A percentile compares a stretch with the other conserved stretches of the same genome.
Evolutionary conservation across 2,797 vertebrate species (phyloP).

Genomic region (Cetoscarus ocellatus): DNA sequence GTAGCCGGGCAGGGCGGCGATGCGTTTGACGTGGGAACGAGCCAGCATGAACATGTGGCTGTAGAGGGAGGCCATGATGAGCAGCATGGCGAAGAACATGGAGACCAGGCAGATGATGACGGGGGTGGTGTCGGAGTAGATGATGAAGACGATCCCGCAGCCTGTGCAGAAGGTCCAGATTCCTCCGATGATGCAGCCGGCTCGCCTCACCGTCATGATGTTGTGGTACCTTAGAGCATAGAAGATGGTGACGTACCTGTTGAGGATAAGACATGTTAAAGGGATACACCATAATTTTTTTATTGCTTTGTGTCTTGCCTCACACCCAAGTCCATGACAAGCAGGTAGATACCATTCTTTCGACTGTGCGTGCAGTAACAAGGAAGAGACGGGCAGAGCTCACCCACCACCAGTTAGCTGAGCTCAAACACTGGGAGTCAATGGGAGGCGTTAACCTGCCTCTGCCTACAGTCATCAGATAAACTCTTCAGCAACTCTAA

Average conservation of each 20-base stretch:
- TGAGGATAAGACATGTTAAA: not conserved
- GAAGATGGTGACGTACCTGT: slow-evolving; percentile 94
- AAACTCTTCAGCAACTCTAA: too few relatives aligned
- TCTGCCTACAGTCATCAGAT: too few relatives aligned
- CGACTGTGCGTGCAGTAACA: too few relatives aligned
- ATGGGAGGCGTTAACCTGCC: too few relatives aligned
- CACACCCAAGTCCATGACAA: too few relatives aligned
- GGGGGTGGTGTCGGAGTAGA: slow-evolving; percentile 93
- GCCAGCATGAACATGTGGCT: slow-evolving; percentile 99
- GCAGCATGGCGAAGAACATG: slow-evolving; percentile 96
- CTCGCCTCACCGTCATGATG: slow-evolving; percentile 93
- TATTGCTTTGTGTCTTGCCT: too few relatives aligned
- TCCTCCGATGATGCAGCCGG: slow-evolving; percentile 88
- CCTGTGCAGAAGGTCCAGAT: slow-evolving; percentile 95
- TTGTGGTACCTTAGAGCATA: slow-evolving; percentile 97
- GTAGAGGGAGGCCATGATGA: slow-evolving; percentile 96
- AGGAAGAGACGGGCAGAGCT: too few relatives aligned
- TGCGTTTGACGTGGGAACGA: slow-evolving; percentile 93
- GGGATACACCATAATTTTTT: too few relatives aligned
- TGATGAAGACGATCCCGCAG: slow-evolving; percentile 94
- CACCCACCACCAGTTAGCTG: too few relatives aligned
- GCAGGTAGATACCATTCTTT: too few relatives aligned
- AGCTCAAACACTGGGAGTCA: too few relatives aligned
- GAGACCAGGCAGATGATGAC: slow-evolving; percentile 95
- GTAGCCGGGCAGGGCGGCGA: slow-evolving; percentile 90